Base-by-base conservation (phyloP, 2,113 vertebrate species). In the Phaetusa simplex region DNA sequence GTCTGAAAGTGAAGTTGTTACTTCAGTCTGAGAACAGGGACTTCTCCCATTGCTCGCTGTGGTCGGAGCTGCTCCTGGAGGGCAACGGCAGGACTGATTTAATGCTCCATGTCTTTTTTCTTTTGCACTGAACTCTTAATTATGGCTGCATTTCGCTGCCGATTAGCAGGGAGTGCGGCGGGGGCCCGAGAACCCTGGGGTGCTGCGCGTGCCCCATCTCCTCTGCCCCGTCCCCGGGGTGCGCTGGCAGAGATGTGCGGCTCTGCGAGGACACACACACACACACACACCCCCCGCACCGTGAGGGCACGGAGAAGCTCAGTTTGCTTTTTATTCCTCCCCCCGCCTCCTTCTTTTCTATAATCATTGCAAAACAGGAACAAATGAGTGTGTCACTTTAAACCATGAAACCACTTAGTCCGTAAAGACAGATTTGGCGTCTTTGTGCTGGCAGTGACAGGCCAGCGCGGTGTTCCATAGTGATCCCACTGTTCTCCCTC, bases 321-420 rank as follows among this genome's bases (percentile, higher is more conserved):
- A 14, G 53, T 66, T 95, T 43, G 81, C 88, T 82, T 74, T 87
- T 76, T 50, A 76, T 87, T 91, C 77, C 59, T 24, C 16, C 66
- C 58, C 62, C 50, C n/a, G 5, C 42, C 61, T 21, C 21, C 69
- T 91, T 40, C 67, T 95, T 93, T 86, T 83, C 82, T 96, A 23
- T 95, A 96, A 95, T 94, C 86, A 82, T 96, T 93, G 90, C 94
- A 89, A 93, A 96, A 93, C 87, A 94, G 96, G 95, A 97, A 97
- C 89, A 97, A 97, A 96, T 95, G 94, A 97, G 87, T 95, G 85
- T 95, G 96, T 97, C 94, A 71, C 96, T 97, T 97, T 93, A 97
- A 97, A 93, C 93, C 97, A 94, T 97, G 96, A 96, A 90, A 93
- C 88, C 93, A 92, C 94, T 94, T 95, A 92, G 96, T 94, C 92